These are phyloP conservation scores for Centropristis striata DNA, from an alignment of 2,113 vertebrate species.

Conservation along the genomic window DNA sequence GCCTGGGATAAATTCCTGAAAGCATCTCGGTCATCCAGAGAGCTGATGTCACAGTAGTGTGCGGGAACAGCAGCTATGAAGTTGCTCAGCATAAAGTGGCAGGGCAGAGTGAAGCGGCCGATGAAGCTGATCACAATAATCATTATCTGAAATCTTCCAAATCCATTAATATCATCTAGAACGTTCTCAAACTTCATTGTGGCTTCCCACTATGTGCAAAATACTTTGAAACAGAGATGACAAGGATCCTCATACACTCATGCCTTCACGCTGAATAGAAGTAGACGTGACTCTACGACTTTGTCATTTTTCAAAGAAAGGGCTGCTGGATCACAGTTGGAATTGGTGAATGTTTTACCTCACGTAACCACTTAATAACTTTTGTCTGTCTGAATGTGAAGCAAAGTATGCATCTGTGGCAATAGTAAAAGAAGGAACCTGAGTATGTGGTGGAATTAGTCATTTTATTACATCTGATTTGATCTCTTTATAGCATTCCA, in stretches of 20 bases:
- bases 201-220: background rate
- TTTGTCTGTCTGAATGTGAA: background rate
- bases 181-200: constrained; percentile 87
- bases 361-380: constrained; percentile 8
- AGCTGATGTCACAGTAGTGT: constrained; percentile 87
- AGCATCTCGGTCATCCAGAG: constrained; percentile 66
- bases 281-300: background rate
- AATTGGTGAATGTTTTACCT: constrained; percentile 58
- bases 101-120: constrained; percentile 85
- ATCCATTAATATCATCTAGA: constrained; percentile 86
- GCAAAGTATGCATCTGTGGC: background rate
- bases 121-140: constrained; percentile 81
- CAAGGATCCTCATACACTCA: background rate
- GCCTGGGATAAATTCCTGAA: constrained; percentile 84
- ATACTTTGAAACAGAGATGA: constrained; percentile 2
- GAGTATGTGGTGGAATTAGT: background rate
- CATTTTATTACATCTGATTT: background rate
- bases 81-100: constrained; percentile 89
- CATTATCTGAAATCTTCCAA: constrained; percentile 88
- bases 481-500: background rate
- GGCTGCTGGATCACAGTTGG: background rate
- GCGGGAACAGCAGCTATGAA: constrained; percentile 87
- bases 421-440: background rate
- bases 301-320: background rate
- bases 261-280: background rate